A percentile compares a stretch with the other conserved stretches of the same genome.
Evolutionary conservation across 2,113 vertebrate genomes (phyloP).

Genomic region (Zapornia atra): DNA sequence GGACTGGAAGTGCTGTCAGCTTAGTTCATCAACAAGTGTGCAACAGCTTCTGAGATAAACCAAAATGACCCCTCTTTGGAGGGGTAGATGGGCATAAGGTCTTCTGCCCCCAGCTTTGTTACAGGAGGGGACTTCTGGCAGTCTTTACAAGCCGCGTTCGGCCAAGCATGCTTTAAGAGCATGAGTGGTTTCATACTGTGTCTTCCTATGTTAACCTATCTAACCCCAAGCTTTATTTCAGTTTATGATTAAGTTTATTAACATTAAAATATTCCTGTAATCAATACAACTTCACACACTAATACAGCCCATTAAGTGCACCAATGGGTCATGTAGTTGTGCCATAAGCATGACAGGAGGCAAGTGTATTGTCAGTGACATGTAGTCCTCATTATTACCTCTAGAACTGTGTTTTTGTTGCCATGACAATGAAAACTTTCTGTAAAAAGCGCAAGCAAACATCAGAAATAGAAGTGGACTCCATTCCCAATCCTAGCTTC

Average conservation of each 20-base stretch:
- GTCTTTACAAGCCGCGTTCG: too few species aligned
- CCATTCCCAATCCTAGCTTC: background rate
- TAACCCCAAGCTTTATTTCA: background rate
- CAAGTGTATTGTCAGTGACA: background rate
- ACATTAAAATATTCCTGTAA: fast-evolving
- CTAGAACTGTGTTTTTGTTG: background rate
- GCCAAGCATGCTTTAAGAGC: background rate
- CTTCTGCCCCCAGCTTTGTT: too few species aligned
- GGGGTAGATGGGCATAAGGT: background rate
- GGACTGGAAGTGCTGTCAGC: too few species aligned
- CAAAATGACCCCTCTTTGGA: background rate
- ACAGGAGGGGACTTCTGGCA: background rate
- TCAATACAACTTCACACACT: background rate
- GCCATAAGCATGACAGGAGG: background rate
- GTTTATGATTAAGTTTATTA: background rate
- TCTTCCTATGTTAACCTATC: background rate
- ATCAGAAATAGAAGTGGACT: background rate
- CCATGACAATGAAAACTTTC: background rate
- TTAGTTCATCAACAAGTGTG: fast-evolving
- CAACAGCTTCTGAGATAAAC: too few species aligned
- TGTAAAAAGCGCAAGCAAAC: background rate
- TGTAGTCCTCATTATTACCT: background rate
- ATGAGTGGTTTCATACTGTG: fast-evolving
- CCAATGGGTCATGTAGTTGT: background rate
- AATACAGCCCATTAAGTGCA: background rate